Evolutionary conservation across 2,113 vertebrate genomes (phyloP).

Genomic region (Lota lota): DNA sequence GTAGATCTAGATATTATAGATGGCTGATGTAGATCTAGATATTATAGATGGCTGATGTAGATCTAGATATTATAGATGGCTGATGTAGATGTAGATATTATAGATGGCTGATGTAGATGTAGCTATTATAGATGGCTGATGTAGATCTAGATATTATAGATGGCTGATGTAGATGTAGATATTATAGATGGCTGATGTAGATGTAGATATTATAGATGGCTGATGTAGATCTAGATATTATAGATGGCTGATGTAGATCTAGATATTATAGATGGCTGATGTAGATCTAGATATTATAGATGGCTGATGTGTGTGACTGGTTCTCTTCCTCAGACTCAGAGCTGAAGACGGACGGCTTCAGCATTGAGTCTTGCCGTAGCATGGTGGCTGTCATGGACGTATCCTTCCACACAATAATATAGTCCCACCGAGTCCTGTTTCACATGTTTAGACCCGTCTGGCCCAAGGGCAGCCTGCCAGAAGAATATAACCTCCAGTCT

Average conservation of each 20-base stretch:
- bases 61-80: too few species aligned
- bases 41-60: too few species aligned
- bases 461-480: background rate
- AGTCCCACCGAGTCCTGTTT: background rate
- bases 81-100: too few species aligned
- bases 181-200: background rate
- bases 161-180: too few species aligned
- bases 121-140: too few species aligned
- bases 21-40: too few species aligned
- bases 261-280: background rate
- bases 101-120: too few species aligned
- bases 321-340: constrained; percentile 64
- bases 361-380: constrained; percentile 88
- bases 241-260: too few species aligned
- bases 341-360: constrained; percentile 84
- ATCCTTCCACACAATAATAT: constrained; percentile 69
- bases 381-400: constrained; percentile 96
- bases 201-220: background rate
- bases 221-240: background rate
- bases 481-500: background rate
- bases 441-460: background rate
- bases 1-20: too few species aligned
- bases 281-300: too few species aligned
- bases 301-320: background rate
- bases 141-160: too few species aligned